Conservation (phyloP, 2,888 invertebrate genomes). For the Tipula lateralis region DNA sequence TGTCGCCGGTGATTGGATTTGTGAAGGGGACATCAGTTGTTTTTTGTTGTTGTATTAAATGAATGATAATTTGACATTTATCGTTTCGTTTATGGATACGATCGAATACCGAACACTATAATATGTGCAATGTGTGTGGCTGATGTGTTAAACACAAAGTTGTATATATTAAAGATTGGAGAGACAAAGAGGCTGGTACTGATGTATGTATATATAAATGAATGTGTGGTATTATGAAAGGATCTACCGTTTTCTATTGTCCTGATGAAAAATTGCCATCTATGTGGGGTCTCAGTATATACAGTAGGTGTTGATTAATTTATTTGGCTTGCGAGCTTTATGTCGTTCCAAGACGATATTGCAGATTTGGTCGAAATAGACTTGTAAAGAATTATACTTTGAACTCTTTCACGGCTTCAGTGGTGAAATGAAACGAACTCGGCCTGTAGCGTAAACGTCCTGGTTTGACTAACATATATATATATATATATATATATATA, state of each 20-base stretch:
- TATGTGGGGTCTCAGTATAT: neutral
- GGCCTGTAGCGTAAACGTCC: no score
- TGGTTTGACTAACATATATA: no score
- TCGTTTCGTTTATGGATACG: neutral
- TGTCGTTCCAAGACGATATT: no score
- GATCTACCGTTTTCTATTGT: neutral
- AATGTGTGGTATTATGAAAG: neutral
- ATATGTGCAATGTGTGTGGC: neutral
- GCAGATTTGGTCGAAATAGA: no score
- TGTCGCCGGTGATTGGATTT: neutral
- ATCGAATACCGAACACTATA: neutral
- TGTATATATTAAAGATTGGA: neutral
- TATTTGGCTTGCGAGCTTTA: neutral
- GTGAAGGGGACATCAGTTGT: neutral
- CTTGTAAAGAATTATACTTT: no score
- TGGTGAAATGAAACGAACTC: no score
- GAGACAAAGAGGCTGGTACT: neutral
- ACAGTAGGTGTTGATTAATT: neutral
- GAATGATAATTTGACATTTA: conserved; percentile 15
- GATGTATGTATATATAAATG: neutral
- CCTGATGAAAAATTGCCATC: neutral
- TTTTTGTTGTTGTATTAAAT: neutral
- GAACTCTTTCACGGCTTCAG: no score
- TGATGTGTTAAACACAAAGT: conserved; percentile 1
- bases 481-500: no score